Percentiles rank a stretch among this genome's conserved stretches.
phyloP scores from a whole-genome alignment of 2,797 vertebrate genomes.

The Ispidina picta region DNA sequence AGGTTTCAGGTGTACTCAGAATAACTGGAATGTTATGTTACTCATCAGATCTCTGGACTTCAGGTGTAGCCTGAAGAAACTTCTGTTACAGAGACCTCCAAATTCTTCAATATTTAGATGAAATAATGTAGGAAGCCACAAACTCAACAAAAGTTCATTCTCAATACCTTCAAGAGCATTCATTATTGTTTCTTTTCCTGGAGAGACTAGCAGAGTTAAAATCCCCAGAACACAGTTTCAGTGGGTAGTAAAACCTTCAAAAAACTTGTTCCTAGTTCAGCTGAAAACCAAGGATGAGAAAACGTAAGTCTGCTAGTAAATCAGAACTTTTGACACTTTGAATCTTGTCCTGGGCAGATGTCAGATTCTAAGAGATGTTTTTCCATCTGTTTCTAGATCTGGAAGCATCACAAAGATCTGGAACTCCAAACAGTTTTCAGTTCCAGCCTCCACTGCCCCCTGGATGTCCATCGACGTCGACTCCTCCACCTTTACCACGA shows the following conservation, averaged over 20 bases:
- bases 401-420: slow-evolving; percentile 59
- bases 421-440: slow-evolving; percentile 75
- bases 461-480: slow-evolving; percentile 79
- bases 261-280: background rate
- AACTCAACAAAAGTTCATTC: background rate
- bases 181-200: background rate
- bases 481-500: slow-evolving; percentile 86
- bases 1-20: background rate
- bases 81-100: background rate
- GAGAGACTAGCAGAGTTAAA: background rate
- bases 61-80: background rate
- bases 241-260: background rate
- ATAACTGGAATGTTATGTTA: background rate
- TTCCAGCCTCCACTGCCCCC: slow-evolving; percentile 90
- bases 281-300: background rate
- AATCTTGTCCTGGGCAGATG: background rate
- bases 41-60: background rate
- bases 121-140: background rate
- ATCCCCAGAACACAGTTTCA: background rate
- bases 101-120: background rate
- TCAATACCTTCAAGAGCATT: background rate
- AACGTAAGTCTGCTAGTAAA: background rate
- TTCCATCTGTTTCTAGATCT: slow-evolving; percentile 59
- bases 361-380: background rate
- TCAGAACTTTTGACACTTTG: background rate